Percentiles rank a stretch among this genome's conserved stretches.
Conservation (phyloP, 2,113 vertebrate genomes). For the Nannobrachium achirus region DNA sequence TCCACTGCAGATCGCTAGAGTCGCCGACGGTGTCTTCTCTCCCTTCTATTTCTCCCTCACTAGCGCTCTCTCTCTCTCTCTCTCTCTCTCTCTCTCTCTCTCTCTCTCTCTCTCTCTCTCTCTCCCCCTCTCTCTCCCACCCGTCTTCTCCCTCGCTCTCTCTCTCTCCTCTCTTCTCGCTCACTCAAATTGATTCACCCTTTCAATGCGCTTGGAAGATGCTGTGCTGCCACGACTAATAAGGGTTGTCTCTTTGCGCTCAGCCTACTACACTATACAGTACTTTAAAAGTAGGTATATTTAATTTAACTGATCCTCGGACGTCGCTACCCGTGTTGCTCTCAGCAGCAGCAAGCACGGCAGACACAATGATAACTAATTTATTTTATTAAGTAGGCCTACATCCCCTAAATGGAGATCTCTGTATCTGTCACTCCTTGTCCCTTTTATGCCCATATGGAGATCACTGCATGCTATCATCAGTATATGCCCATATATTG, state of each 20-base stretch:
- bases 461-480: no score
- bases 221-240: constrained; percentile 65
- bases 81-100: constrained; percentile 39
- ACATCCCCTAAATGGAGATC: no score
- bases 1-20: constrained; percentile 70
- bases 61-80: constrained; percentile 29
- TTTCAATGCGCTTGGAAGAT: constrained; percentile 20
- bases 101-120: constrained; percentile 22
- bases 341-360: no score
- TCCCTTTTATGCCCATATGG: no score
- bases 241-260: constrained; percentile 61
- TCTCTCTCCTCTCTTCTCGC: constrained; percentile 14
- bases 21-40: constrained; percentile 60
- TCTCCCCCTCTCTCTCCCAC: constrained; percentile 22
- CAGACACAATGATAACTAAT: no score
- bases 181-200: constrained; percentile 65
- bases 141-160: constrained; percentile 31
- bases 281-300: no score
- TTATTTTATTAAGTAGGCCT: no score
- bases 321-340: no score
- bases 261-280: no score
- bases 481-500: no score
- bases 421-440: no score
- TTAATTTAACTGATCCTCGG: no score
- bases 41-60: constrained; percentile 28